These are phyloP conservation scores for Macropus fuliginosus DNA, from an alignment of 2,797 vertebrate species.

Conservation along the genomic window DNA sequence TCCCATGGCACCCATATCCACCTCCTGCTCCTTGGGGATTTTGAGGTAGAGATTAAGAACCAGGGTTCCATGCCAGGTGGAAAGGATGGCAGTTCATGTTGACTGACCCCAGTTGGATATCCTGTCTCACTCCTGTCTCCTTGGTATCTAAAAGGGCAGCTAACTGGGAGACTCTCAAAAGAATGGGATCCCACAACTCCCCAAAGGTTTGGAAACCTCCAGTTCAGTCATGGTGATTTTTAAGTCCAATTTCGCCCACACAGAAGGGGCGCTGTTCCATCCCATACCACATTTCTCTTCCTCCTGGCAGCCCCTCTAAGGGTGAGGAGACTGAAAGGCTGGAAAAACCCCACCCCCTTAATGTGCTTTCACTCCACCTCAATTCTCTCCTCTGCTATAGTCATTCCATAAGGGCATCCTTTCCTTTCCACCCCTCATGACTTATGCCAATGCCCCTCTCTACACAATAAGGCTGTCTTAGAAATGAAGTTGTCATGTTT, in stretches of 20 bases:
- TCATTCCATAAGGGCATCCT: constrained; percentile 57
- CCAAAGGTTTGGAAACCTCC: neutral
- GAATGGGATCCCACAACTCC: neutral
- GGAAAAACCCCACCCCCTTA: neutral
- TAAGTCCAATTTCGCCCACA: neutral
- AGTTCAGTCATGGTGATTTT: neutral
- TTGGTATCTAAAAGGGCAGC: neutral
- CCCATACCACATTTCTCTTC: neutral
- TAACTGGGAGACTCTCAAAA: neutral
- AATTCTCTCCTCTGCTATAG: neutral
- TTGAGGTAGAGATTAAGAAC: neutral
- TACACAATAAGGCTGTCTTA: constrained; percentile 2
- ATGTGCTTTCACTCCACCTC: neutral
- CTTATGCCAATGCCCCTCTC: neutral
- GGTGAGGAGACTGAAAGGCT: neutral
- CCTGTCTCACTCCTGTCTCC: neutral
- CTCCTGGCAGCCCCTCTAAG: neutral
- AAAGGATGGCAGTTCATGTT: neutral
- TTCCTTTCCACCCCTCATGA: neutral
- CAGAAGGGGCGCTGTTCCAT: neutral
- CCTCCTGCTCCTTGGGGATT: neutral
- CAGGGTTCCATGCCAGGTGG: neutral
- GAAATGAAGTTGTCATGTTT: constrained; percentile 52
- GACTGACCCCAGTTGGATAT: neutral
- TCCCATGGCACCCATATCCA: neutral